Conservation (phyloP, 1,140 invertebrate genomes). For the Agraylea sexmaculata region DNA sequence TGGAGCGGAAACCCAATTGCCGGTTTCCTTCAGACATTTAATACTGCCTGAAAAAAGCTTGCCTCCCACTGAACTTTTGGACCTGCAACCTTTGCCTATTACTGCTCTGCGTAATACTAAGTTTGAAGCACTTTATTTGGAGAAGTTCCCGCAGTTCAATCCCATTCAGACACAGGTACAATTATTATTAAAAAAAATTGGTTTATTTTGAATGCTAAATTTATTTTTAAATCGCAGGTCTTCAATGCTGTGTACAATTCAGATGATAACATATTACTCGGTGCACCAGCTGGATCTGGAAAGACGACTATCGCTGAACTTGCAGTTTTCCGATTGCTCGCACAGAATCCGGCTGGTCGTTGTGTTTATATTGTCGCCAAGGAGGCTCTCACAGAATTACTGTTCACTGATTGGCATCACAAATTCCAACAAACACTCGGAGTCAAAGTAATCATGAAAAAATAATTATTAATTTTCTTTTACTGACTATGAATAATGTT, state of each 20-base stretch:
- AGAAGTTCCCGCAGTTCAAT: constrained; percentile 91
- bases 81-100: constrained; percentile 90
- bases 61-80: constrained; percentile 94
- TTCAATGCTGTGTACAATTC: constrained; percentile 98
- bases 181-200: constrained; percentile 3
- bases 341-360: constrained; percentile 54
- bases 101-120: constrained; percentile 71
- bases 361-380: constrained; percentile 93
- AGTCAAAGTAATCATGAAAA: constrained; percentile 49
- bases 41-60: constrained; percentile 97
- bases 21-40: constrained; percentile 94
- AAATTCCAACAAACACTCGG: constrained; percentile 75
- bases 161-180: constrained; percentile 91
- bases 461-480: constrained; percentile 1
- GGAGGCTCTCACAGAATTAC: constrained; percentile 82
- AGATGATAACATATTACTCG: constrained; percentile 97
- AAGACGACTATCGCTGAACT: constrained; percentile 97
- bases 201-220: background rate
- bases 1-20: constrained; percentile 88
- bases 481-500: constrained; percentile 1
- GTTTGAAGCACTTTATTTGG: constrained; percentile 77
- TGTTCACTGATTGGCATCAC: constrained; percentile 82
- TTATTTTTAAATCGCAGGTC: constrained; percentile 40
- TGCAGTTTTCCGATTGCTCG: constrained; percentile 82
- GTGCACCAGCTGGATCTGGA: constrained; percentile 93